Percentiles rank a stretch among this genome's conserved stretches.
Evolutionary conservation across 2,888 invertebrate species (phyloP).

Genomic region (Drosophila peninsularis): DNA sequence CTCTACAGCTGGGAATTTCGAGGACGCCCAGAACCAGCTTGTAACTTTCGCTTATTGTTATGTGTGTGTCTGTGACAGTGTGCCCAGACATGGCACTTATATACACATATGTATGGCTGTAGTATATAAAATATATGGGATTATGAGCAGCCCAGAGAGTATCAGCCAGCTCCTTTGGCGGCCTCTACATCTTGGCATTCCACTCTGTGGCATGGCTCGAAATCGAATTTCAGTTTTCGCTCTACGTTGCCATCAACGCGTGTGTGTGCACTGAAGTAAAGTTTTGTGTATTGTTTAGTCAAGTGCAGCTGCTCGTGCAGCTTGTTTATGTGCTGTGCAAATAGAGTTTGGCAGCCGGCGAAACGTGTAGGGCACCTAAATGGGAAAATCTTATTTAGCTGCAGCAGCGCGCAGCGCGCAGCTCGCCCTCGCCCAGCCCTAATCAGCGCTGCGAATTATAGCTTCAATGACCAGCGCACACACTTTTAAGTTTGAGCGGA

Average conservation of each 20-base stretch:
- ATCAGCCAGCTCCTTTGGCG: conserved; percentile 40
- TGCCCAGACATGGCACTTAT: conserved; percentile 9
- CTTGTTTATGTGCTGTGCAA: conserved; percentile 71
- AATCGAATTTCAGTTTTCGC: conserved; percentile 70
- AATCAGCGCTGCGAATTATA: conserved; percentile 22
- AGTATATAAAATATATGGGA: conserved; percentile 23
- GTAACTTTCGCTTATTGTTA: conserved; percentile 77
- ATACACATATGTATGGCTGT: conserved; percentile 1
- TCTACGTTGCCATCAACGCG: conserved; percentile 31
- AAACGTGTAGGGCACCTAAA: conserved; percentile 39
- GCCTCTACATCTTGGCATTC: conserved; percentile 40
- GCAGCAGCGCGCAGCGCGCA: conserved; percentile 7
- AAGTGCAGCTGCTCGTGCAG: conserved; percentile 75
- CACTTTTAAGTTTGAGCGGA: not conserved
- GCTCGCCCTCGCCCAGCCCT: conserved; percentile 2
- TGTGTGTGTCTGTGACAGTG: conserved; percentile 36
- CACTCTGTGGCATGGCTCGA: conserved; percentile 59
- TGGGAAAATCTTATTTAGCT: conserved; percentile 32
- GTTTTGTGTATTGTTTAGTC: conserved; percentile 78
- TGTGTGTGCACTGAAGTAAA: conserved; percentile 51
- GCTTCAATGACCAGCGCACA: conserved; percentile 1
- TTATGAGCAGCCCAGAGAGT: conserved; percentile 53
- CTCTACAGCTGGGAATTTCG: conserved; percentile 46
- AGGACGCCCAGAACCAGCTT: conserved; percentile 43
- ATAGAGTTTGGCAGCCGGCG: conserved; percentile 52